Evolutionary conservation across 2,888 invertebrate genomes (phyloP).

Genomic region (Aproaerema taeniolella): DNA sequence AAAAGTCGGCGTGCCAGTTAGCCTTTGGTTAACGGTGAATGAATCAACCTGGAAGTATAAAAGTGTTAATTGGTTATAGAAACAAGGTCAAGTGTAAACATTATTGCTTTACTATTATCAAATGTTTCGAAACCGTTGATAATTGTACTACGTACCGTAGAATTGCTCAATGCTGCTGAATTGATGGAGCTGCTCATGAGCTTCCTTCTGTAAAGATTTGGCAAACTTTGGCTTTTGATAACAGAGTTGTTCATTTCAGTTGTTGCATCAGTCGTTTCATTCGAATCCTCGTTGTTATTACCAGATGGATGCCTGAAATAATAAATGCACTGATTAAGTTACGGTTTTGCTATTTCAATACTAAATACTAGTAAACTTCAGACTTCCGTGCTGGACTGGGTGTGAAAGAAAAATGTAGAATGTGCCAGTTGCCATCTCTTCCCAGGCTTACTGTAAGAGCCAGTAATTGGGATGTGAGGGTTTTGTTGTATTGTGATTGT

Average conservation of each 20-base stretch:
- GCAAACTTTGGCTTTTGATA: slow-evolving; percentile 87
- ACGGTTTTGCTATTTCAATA: too few relatives aligned
- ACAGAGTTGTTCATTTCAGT: slow-evolving; percentile 78
- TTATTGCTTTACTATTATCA: slow-evolving; percentile 16
- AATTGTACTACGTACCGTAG: slow-evolving; percentile 79
- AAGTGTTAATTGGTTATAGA: slow-evolving; percentile 14
- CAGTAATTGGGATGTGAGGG: too few relatives aligned
- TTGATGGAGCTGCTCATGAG: slow-evolving; percentile 68
- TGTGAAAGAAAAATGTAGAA: too few relatives aligned
- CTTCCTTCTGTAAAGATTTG: slow-evolving; percentile 81
- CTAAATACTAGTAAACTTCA: too few relatives aligned
- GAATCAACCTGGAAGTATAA: slow-evolving; percentile 64
- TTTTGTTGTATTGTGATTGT: too few relatives aligned
- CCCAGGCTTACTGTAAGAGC: too few relatives aligned
- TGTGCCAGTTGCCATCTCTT: too few relatives aligned
- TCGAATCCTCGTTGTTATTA: slow-evolving; percentile 82
- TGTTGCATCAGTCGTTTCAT: slow-evolving; percentile 71
- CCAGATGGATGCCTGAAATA: slow-evolving; percentile 84
- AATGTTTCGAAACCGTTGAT: slow-evolving; percentile 1
- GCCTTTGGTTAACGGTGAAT: slow-evolving; percentile 63
- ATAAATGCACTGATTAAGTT: background rate
- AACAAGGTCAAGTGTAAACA: slow-evolving; percentile 17
- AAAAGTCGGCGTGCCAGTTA: slow-evolving; percentile 59
- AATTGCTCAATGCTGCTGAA: slow-evolving; percentile 80
- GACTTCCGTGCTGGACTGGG: too few relatives aligned